These are phyloP conservation scores for Scyliorhinus canicula DNA, from an alignment of 2,797 vertebrate species.

Conservation along the genomic window DNA sequence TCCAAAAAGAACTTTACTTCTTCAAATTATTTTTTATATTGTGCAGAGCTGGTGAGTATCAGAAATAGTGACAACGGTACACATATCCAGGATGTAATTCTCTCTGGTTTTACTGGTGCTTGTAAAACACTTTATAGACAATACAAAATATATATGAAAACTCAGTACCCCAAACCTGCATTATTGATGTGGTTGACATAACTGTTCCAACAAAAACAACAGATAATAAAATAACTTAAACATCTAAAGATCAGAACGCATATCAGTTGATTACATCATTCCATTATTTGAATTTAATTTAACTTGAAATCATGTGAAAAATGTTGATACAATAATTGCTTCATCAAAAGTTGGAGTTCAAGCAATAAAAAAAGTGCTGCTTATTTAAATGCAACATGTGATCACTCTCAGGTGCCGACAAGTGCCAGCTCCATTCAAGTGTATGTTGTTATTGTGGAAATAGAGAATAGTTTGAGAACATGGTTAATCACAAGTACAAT, in stretches of 20 bases:
- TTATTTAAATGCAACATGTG: not conserved
- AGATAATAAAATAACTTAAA: not conserved
- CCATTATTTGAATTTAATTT: not conserved
- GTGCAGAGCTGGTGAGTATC: not conserved
- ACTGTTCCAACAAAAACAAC: not conserved
- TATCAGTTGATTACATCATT: not conserved
- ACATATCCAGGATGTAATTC: not conserved
- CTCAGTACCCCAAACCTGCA: not conserved
- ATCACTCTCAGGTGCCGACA: not conserved
- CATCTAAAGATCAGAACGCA: not conserved
- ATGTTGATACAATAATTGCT: not conserved
- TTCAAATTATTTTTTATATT: not conserved
- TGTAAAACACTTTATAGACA: conserved; percentile 1
- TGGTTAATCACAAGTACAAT: not conserved
- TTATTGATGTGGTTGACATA: not conserved
- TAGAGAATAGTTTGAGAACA: not conserved
- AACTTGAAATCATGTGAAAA: not conserved
- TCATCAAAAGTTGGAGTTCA: not conserved
- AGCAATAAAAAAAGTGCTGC: not conserved
- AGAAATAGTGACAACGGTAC: not conserved
- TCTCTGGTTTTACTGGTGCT: not conserved
- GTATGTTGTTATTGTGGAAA: not conserved
- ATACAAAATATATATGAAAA: not conserved
- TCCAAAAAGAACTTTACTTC: not conserved
- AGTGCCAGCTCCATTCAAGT: not conserved